Conservation (phyloP, 2,888 invertebrate species). For the Apoderus coryli region DNA sequence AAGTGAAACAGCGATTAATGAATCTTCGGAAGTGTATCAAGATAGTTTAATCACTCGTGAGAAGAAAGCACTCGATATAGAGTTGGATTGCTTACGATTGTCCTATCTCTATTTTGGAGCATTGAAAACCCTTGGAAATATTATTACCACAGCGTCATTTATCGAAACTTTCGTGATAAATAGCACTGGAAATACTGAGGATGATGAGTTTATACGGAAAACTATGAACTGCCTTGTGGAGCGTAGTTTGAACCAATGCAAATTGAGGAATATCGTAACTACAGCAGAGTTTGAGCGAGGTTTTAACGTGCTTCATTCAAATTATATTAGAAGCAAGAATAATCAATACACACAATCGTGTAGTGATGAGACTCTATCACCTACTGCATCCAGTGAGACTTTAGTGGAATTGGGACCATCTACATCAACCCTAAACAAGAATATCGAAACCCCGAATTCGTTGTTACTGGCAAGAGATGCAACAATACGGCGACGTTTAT, state of each 20-base stretch:
- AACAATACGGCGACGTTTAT: no score
- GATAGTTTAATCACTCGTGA: conserved; percentile 20
- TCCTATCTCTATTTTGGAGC: conserved; percentile 41
- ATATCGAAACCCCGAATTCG: no score
- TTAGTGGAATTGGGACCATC: neutral
- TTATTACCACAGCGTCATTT: conserved; percentile 23
- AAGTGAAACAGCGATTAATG: conserved; percentile 16
- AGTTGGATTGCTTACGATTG: conserved; percentile 34
- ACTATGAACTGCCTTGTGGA: conserved; percentile 33
- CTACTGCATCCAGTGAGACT: no score
- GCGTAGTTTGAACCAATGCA: conserved; percentile 34
- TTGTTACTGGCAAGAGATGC: no score
- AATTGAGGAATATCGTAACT: conserved; percentile 32
- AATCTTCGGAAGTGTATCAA: neutral
- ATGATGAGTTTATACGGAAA: conserved; percentile 23
- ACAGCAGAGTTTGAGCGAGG: conserved; percentile 34
- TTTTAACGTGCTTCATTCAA: conserved; percentile 33
- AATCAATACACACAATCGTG: conserved; percentile 20
- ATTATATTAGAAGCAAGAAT: conserved; percentile 28
- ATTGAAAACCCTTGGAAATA: conserved; percentile 36
- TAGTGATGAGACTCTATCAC: neutral
- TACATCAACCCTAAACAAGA: neutral
- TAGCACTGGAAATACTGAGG: conserved; percentile 22
- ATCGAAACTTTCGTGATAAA: conserved; percentile 40
- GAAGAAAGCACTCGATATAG: conserved; percentile 32